Evolutionary conservation across 2,113 vertebrate species (phyloP).

Genomic region (rabbit (Oryctolagus cuniculus)): mOryCun1.1 NC_091448.1:31373001-31373500

Average conservation of each 20-base stretch:
- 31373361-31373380: background rate
- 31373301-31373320: background rate
- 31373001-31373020: background rate
- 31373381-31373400: background rate
- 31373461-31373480: conserved; percentile 5
- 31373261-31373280: background rate
- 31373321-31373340: background rate
- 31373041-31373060: background rate
- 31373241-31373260: background rate
- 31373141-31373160: too few relatives aligned
- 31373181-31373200: background rate
- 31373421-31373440: background rate
- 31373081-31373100: background rate
- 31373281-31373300: background rate
- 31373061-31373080: background rate
- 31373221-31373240: background rate
- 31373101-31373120: background rate
- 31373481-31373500: background rate
- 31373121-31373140: background rate
- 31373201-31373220: background rate
- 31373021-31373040: background rate
- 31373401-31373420: background rate
- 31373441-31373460: background rate
- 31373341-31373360: background rate
- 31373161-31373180: background rate